Conservation (phyloP, 2,113 vertebrate genomes). For the Pedionomus torquatus region DNA sequence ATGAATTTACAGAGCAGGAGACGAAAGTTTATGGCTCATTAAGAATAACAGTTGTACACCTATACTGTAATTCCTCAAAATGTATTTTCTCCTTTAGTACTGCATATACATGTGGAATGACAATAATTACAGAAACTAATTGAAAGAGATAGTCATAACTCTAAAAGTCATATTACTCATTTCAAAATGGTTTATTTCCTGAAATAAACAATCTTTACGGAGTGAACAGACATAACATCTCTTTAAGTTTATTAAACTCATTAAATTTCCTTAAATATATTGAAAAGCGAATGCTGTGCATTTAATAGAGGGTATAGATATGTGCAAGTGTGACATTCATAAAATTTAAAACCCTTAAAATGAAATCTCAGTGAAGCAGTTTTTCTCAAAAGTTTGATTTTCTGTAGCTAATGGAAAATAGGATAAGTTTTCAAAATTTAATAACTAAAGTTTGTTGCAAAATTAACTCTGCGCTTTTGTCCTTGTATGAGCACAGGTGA, state of each 20-base stretch:
- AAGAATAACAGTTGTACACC: slow-evolving; percentile 65
- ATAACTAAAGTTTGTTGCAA: neutral
- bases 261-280: slow-evolving; percentile 63
- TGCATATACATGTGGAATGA: slow-evolving; percentile 50
- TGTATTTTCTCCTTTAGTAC: slow-evolving; percentile 55
- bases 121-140: slow-evolving; percentile 72
- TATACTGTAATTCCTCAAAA: slow-evolving; percentile 62
- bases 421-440: neutral
- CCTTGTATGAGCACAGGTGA: neutral
- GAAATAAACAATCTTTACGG: slow-evolving; percentile 52
- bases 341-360: slow-evolving; percentile 44
- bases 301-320: slow-evolving; percentile 55
- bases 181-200: slow-evolving; percentile 59
- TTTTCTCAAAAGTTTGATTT: neutral
- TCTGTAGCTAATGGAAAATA: neutral
- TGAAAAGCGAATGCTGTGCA: slow-evolving; percentile 23
- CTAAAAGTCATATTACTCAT: slow-evolving; percentile 59
- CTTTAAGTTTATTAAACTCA: slow-evolving; percentile 70
- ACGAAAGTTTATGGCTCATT: slow-evolving; percentile 70
- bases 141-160: slow-evolving; percentile 68
- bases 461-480: neutral
- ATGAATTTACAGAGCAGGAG: slow-evolving; percentile 57
- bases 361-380: neutral
- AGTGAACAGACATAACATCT: slow-evolving; percentile 37
- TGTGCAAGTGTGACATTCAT: neutral